Evolutionary conservation across 2,797 vertebrate species (phyloP), one percentile per base, ranked within the genome.

Genomic region (Silurus lanzhouensis): DNA sequence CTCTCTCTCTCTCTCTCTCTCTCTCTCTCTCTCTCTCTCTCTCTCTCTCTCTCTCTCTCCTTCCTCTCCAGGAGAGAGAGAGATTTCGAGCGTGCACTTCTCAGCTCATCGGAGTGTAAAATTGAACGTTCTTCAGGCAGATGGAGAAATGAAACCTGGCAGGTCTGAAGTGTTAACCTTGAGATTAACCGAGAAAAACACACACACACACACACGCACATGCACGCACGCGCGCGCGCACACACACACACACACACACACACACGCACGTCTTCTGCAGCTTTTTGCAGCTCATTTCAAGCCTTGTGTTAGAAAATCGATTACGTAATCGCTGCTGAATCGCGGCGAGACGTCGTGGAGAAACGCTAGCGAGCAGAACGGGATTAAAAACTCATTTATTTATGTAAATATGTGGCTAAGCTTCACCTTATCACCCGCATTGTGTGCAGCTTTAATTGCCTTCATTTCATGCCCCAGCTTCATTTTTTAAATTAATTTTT

Each of bases 81-180:
- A 93, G 93, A 93, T 93, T 78, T 61, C 12, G 75, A 78, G 93
- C 89, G 92, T 91, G 91, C 91, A 92, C 94, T 94, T 94, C 94
- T 93, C 94, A 94, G 94, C 91, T 94, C 94, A 95, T 92, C 94
- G 94, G 94, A 92, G 94, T 95, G 95, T 94, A 95, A 95, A 95
- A 96, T 95, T 95, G 93, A 95, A 92, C 91, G 92, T 93, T 93
- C 85, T 91, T 90, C 91, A 93, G 93, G 93, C 92, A 94, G 94
- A 92, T 92, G 90, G 92, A 92, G 91, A 93, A 94, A 95, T 94
- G 93, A 95, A 92, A 94, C 91, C 93, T 93, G 94, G 93, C 94
- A 94, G 91, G 89, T 91, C 93, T 91, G 91, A 93, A 92, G 89
- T 91, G 94, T 95, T 95, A 94, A 95, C 95, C 95, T 95, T 95